phyloP scores from a whole-genome alignment of 2,888 invertebrate genomes.

The Crioceris asparagi region DNA sequence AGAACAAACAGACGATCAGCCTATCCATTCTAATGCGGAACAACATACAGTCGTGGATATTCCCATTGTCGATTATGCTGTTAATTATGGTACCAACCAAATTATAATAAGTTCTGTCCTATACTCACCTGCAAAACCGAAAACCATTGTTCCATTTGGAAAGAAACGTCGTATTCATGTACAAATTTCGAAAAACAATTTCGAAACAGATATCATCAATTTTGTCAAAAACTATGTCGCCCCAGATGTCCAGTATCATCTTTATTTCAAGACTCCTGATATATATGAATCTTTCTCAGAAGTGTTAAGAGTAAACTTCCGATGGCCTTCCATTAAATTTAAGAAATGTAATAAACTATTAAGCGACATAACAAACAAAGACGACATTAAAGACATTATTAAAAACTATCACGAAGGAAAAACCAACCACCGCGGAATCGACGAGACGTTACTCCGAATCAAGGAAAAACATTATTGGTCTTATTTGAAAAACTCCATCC shows the following conservation, averaged over 20 bases:
- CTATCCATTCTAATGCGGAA: slow-evolving; percentile 10
- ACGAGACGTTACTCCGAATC: slow-evolving; percentile 6
- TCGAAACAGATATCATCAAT: slow-evolving; percentile 11
- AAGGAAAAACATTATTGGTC: slow-evolving; percentile 9
- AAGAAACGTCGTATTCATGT: slow-evolving; percentile 11
- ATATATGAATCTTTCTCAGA: slow-evolving; percentile 10
- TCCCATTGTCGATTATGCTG: slow-evolving; percentile 9
- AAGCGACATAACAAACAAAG: too few species aligned
- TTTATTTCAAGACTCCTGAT: slow-evolving; percentile 12
- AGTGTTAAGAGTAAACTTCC: background rate
- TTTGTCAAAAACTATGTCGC: slow-evolving; percentile 12
- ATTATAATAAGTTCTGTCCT: slow-evolving; percentile 9
- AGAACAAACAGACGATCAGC: background rate
- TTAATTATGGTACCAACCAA: slow-evolving; percentile 15
- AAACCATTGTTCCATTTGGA: slow-evolving; percentile 9
- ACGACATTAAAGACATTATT: too few species aligned
- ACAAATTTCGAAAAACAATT: slow-evolving; percentile 14
- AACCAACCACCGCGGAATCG: slow-evolving; percentile 8
- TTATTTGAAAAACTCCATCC: slow-evolving; percentile 6
- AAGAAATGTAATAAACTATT: too few species aligned
- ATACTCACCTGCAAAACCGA: slow-evolving; percentile 10
- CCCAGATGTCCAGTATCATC: slow-evolving; percentile 9
- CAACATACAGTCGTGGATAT: slow-evolving; percentile 9
- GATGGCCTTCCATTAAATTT: slow-evolving; percentile 6
- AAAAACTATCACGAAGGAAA: slow-evolving; percentile 6